Conservation (phyloP, 2,113 vertebrate species). For the Brachyistius frenatus region DNA sequence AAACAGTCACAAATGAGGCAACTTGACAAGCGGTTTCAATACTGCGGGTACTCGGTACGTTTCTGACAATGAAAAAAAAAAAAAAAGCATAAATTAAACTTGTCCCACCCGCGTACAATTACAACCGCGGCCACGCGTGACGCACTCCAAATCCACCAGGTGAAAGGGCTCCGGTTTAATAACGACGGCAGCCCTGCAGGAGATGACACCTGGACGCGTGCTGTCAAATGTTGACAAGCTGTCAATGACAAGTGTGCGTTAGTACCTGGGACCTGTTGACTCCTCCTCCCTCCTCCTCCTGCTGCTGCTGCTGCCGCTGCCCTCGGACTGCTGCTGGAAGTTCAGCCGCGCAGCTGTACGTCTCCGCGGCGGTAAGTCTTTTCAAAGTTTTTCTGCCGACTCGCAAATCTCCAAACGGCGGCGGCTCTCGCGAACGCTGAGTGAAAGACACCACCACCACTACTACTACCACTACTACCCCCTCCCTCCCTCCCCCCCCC, state of each 20-base stretch:
- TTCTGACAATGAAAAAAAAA: slow-evolving; percentile 2
- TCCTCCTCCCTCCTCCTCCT: slow-evolving; percentile 76
- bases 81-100: not conserved
- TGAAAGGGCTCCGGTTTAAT: slow-evolving; percentile 1
- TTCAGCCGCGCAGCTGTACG: slow-evolving; percentile 66
- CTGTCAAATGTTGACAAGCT: slow-evolving; percentile 73
- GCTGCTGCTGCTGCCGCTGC: slow-evolving; percentile 35
- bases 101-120: slow-evolving; percentile 21
- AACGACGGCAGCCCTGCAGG: not conserved
- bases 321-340: slow-evolving; percentile 64
- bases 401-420: slow-evolving; percentile 32
- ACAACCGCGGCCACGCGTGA: slow-evolving; percentile 7
- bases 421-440: not conserved
- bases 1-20: too few relatives aligned
- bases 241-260: slow-evolving; percentile 67
- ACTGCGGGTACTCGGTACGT: not conserved
- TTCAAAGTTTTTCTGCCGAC: slow-evolving; percentile 60
- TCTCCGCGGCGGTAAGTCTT: slow-evolving; percentile 51
- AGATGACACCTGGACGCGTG: slow-evolving; percentile 20
- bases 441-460: too few relatives aligned
- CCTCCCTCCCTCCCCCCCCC: not conserved
- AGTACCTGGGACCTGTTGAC: slow-evolving; percentile 88
- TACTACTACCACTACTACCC: too few relatives aligned
- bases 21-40: slow-evolving; percentile 8
- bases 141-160: slow-evolving; percentile 42